These are phyloP conservation scores for Diploscapter pachys DNA, from an alignment of 1,140 invertebrate genomes.

Conservation along the genomic window DNA sequence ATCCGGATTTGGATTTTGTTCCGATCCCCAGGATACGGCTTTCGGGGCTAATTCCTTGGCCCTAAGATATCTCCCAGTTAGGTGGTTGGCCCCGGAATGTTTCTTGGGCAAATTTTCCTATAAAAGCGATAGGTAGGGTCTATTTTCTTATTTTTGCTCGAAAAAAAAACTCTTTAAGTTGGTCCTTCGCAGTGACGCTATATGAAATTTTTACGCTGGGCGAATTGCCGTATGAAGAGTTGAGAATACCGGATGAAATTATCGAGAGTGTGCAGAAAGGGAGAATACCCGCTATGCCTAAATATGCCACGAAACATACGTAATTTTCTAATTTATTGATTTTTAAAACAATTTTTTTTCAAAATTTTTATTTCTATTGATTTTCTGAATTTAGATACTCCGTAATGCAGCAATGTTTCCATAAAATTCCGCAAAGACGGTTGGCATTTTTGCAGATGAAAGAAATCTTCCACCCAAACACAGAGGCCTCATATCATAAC, in stretches of 20 bases:
- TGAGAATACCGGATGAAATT: slow-evolving; percentile 31
- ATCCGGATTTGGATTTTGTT: slow-evolving; percentile 39
- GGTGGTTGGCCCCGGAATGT: slow-evolving; percentile 38
- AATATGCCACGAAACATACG: slow-evolving; percentile 36
- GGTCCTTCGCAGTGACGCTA: slow-evolving; percentile 38
- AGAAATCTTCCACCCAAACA: slow-evolving; percentile 3
- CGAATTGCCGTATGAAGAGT: slow-evolving; percentile 34
- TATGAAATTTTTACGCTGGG: slow-evolving; percentile 40
- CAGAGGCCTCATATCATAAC: slow-evolving; percentile 9
- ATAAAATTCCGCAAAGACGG: slow-evolving; percentile 15
- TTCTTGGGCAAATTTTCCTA: slow-evolving; percentile 33
- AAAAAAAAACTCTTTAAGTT: slow-evolving; percentile 28
- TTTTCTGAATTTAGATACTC: slow-evolving; percentile 15
- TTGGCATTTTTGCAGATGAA: slow-evolving; percentile 22
- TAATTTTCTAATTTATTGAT: not conserved
- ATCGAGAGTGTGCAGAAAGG: slow-evolving; percentile 33
- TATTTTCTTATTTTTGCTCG: not conserved
- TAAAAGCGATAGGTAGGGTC: slow-evolving; percentile 34
- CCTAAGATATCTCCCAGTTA: slow-evolving; percentile 25
- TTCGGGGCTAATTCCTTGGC: slow-evolving; percentile 23
- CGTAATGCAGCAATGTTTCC: slow-evolving; percentile 25
- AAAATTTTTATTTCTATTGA: no score
- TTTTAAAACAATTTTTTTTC: no score
- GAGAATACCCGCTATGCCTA: slow-evolving; percentile 28
- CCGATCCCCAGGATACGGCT: slow-evolving; percentile 24